phyloP scores from a whole-genome alignment of 2,113 vertebrate genomes.

The Sylvietta virens region DNA sequence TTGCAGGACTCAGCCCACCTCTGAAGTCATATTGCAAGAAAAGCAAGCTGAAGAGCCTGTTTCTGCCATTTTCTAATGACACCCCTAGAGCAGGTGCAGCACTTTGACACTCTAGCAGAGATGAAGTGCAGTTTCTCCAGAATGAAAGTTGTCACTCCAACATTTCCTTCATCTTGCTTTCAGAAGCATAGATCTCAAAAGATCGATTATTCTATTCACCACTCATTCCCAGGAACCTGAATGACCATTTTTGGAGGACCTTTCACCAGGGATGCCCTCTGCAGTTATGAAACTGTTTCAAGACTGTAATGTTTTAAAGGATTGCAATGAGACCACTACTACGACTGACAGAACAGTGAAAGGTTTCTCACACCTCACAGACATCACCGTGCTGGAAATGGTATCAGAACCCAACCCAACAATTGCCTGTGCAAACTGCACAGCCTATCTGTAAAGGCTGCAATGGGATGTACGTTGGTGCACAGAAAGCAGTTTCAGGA shows the following conservation, averaged over 20 bases:
- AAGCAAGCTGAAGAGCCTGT: neutral
- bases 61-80: neutral
- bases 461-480: neutral
- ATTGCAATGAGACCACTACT: neutral
- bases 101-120: neutral
- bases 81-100: neutral
- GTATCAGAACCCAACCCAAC: neutral
- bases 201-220: neutral
- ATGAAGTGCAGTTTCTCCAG: neutral
- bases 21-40: neutral
- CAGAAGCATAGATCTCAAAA: neutral
- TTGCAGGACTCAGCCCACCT: neutral
- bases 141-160: neutral
- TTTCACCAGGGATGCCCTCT: neutral
- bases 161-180: neutral
- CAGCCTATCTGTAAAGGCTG: neutral
- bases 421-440: neutral
- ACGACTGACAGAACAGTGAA: fast-evolving
- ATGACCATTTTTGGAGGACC: neutral
- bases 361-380: neutral
- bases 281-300: neutral
- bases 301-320: neutral
- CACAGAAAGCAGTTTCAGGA: neutral
- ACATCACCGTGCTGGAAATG: neutral
- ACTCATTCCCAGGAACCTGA: neutral